Percentiles rank a stretch among this genome's conserved stretches.
Conservation (phyloP, 2,888 invertebrate species). For the Drosophila recens region DNA sequence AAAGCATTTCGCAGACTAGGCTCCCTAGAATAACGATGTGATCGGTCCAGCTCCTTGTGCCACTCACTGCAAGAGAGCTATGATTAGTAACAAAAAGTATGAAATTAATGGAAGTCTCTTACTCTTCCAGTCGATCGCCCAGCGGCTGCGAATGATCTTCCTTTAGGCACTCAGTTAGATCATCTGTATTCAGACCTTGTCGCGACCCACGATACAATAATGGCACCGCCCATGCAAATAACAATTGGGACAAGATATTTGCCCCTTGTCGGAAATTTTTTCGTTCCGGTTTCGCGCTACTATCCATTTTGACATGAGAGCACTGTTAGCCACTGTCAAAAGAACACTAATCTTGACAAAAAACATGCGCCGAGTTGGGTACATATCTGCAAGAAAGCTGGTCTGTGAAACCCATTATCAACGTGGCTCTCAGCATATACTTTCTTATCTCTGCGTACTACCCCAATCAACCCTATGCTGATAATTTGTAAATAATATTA, state of each 20-base stretch:
- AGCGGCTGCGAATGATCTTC: slow-evolving; percentile 86
- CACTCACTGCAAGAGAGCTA: slow-evolving; percentile 87
- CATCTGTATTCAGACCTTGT: slow-evolving; percentile 87
- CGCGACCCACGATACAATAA: slow-evolving; percentile 81
- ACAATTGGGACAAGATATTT: slow-evolving; percentile 83
- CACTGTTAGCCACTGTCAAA: slow-evolving; percentile 13
- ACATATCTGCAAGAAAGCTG: slow-evolving; percentile 18
- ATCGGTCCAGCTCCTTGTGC: slow-evolving; percentile 88
- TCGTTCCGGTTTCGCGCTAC: slow-evolving; percentile 82
- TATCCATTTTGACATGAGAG: slow-evolving; percentile 81
- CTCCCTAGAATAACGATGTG: slow-evolving; percentile 87
- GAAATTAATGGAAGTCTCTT: slow-evolving; percentile 20
- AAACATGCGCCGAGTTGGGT: neutral
- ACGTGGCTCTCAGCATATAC: slow-evolving; percentile 11
- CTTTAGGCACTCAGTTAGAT: slow-evolving; percentile 89
- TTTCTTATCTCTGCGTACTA: slow-evolving; percentile 42
- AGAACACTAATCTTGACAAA: slow-evolving; percentile 5
- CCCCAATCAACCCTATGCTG: slow-evolving; percentile 1
- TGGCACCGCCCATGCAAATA: slow-evolving; percentile 84
- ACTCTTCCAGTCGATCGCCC: slow-evolving; percentile 84
- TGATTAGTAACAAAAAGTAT: slow-evolving; percentile 67
- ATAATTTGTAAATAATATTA: neutral
- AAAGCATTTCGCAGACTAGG: slow-evolving; percentile 89
- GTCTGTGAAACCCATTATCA: slow-evolving; percentile 9
- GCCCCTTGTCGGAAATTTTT: slow-evolving; percentile 83